Evolutionary conservation across 1,140 invertebrate genomes (phyloP).

Genomic region (Euschistus heros): DNA sequence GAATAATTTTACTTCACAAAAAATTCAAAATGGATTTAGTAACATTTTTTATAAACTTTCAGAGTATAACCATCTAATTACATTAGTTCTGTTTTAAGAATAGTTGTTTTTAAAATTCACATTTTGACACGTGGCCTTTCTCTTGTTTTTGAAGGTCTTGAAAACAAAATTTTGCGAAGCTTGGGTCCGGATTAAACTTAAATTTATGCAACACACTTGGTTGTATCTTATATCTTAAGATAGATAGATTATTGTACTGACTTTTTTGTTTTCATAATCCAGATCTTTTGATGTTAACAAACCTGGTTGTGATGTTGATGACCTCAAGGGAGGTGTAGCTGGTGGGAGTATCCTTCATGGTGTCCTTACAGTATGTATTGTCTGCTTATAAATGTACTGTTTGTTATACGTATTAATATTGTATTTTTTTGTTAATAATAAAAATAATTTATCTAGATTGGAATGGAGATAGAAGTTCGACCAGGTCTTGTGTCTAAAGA

Average conservation of each 20-base stretch:
- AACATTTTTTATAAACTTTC: too few relatives aligned
- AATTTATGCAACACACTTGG: too few relatives aligned
- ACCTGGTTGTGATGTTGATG: constrained; percentile 96
- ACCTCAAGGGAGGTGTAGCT: constrained; percentile 95
- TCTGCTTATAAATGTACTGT: background rate
- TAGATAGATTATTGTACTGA: background rate
- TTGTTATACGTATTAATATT: background rate
- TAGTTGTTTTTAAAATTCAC: too few relatives aligned
- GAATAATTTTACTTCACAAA: too few relatives aligned
- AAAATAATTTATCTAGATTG: constrained; percentile 50
- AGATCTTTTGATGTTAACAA: constrained; percentile 99
- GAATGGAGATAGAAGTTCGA: constrained; percentile 82
- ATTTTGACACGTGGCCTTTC: too few relatives aligned
- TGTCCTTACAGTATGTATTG: constrained; percentile 67
- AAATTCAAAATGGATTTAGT: too few relatives aligned
- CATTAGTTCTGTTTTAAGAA: too few relatives aligned
- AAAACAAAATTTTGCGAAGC: too few relatives aligned
- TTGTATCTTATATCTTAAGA: too few relatives aligned
- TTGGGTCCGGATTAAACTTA: too few relatives aligned
- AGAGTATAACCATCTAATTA: too few relatives aligned
- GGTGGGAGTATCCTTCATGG: constrained; percentile 95
- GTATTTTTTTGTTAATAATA: constrained; percentile 5
- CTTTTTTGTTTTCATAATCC: background rate
- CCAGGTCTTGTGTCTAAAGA: constrained; percentile 95
- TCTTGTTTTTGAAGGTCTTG: too few relatives aligned